Percentiles rank a stretch among this genome's conserved stretches.
Evolutionary conservation across 2,888 invertebrate genomes (phyloP).

Genomic region (Eurois occulta): DNA sequence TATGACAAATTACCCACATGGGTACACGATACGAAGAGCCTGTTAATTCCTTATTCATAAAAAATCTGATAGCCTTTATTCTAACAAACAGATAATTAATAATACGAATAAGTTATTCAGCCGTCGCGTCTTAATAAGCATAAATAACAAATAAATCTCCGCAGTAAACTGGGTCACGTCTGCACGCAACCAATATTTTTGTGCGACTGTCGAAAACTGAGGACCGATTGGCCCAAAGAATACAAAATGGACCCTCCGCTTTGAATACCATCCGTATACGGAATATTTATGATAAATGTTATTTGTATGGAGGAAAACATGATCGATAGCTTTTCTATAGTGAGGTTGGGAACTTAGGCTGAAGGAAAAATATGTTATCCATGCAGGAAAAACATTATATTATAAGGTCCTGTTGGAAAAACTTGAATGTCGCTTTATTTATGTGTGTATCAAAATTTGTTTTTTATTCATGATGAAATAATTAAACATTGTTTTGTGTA

Average conservation of each 20-base stretch:
- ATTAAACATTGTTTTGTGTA: background rate
- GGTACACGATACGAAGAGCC: background rate
- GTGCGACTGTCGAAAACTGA: slow-evolving; percentile 47
- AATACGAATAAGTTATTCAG: slow-evolving; percentile 28
- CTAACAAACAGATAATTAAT: slow-evolving; percentile 20
- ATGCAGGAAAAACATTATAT: slow-evolving; percentile 21
- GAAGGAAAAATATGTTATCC: slow-evolving; percentile 39
- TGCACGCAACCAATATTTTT: slow-evolving; percentile 50
- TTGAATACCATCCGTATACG: slow-evolving; percentile 53
- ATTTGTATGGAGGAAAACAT: slow-evolving; percentile 47
- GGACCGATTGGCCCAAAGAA: slow-evolving; percentile 28
- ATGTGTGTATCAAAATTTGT: background rate
- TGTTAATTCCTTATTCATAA: background rate
- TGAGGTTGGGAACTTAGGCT: slow-evolving; percentile 10
- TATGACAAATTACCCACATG: background rate
- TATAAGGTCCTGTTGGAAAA: background rate
- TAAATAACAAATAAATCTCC: slow-evolving; percentile 53
- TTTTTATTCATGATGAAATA: background rate
- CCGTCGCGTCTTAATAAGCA: slow-evolving; percentile 24
- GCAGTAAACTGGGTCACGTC: slow-evolving; percentile 53
- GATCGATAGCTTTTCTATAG: slow-evolving; percentile 57
- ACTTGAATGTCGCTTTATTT: slow-evolving; percentile 26
- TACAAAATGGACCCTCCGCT: slow-evolving; percentile 58
- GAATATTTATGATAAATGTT: slow-evolving; percentile 54
- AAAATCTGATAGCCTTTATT: background rate